phyloP scores from a whole-genome alignment of 2,888 invertebrate genomes.

The Brachynemurus nebulosus region DNA sequence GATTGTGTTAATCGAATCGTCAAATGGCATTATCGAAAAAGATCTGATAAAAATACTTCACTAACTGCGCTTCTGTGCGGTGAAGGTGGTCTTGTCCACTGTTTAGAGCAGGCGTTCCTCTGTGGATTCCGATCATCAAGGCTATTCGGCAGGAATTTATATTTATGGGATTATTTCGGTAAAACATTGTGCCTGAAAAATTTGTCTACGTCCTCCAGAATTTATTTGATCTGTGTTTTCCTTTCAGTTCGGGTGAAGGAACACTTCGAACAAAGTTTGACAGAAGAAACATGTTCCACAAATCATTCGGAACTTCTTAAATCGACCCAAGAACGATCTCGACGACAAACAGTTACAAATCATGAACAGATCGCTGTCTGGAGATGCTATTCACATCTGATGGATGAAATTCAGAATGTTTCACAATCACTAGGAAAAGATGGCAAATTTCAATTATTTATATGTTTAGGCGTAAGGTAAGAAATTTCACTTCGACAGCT shows the following conservation, averaged over 20 bases:
- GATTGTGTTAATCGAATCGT: constrained; percentile 95
- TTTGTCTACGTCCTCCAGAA: too few relatives aligned
- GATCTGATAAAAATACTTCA: constrained; percentile 66
- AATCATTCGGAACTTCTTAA: constrained; percentile 21
- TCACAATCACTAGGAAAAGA: constrained; percentile 89
- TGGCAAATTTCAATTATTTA: constrained; percentile 93
- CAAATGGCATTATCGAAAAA: constrained; percentile 89
- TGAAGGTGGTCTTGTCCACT: constrained; percentile 84
- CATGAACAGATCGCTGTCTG: constrained; percentile 57
- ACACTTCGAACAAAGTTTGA: constrained; percentile 58
- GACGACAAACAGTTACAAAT: constrained; percentile 29
- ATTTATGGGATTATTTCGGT: constrained; percentile 98
- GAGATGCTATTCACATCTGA: constrained; percentile 76
- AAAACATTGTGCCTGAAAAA: too few relatives aligned
- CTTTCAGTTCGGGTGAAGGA: constrained; percentile 64
- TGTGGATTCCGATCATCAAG: constrained; percentile 88
- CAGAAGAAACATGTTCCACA: constrained; percentile 38
- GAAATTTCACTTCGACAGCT: too few relatives aligned
- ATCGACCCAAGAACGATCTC: constrained; percentile 29
- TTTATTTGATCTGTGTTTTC: too few relatives aligned
- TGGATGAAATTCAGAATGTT: constrained; percentile 75
- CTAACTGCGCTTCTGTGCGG: constrained; percentile 89
- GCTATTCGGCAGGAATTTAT: constrained; percentile 85
- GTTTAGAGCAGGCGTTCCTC: constrained; percentile 89
- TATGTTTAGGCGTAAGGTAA: constrained; percentile 86